Percentiles rank a stretch among this genome's conserved stretches.
These are phyloP conservation scores for Gortyna flavago DNA, from an alignment of 2,888 invertebrate species.

Conservation along the genomic window DNA sequence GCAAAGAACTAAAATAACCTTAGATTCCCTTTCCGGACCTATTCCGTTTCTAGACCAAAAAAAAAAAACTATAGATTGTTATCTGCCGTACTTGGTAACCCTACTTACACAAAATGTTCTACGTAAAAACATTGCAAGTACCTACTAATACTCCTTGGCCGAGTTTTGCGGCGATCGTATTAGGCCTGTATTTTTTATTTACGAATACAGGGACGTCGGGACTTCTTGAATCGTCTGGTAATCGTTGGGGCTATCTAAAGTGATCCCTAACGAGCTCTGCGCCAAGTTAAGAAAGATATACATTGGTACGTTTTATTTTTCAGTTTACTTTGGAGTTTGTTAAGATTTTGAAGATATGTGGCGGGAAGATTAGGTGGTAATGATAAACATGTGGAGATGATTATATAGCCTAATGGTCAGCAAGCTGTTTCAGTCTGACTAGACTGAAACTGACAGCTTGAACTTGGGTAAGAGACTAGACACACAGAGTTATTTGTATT, in stretches of 20 bases:
- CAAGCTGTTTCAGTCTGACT: no score
- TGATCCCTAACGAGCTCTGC: slow-evolving; percentile 69
- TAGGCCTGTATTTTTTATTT: slow-evolving; percentile 66
- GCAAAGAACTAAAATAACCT: not conserved
- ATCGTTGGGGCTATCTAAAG: slow-evolving; percentile 68
- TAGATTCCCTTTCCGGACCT: not conserved
- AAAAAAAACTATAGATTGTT: not conserved
- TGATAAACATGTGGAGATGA: not conserved
- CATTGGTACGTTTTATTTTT: slow-evolving; percentile 46
- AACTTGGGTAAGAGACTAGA: not conserved
- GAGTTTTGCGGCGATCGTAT: slow-evolving; percentile 60
- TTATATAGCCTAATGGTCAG: no score
- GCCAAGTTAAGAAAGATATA: slow-evolving; percentile 56
- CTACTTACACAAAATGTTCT: slow-evolving; percentile 59
- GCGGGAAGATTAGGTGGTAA: not conserved
- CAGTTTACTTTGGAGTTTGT: slow-evolving; percentile 8
- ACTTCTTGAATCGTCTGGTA: slow-evolving; percentile 67
- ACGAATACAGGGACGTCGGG: slow-evolving; percentile 57
- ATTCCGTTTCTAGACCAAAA: not conserved
- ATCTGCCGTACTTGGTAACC: slow-evolving; percentile 42
- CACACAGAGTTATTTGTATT: not conserved
- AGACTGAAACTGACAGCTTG: not conserved
- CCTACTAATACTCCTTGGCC: slow-evolving; percentile 56
- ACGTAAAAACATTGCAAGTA: slow-evolving; percentile 59
- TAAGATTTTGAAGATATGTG: slow-evolving; percentile 1